Evolutionary conservation across 2,113 vertebrate species (phyloP), one percentile per base, ranked within the genome.

Genomic region (Spea bombifrons): DNA sequence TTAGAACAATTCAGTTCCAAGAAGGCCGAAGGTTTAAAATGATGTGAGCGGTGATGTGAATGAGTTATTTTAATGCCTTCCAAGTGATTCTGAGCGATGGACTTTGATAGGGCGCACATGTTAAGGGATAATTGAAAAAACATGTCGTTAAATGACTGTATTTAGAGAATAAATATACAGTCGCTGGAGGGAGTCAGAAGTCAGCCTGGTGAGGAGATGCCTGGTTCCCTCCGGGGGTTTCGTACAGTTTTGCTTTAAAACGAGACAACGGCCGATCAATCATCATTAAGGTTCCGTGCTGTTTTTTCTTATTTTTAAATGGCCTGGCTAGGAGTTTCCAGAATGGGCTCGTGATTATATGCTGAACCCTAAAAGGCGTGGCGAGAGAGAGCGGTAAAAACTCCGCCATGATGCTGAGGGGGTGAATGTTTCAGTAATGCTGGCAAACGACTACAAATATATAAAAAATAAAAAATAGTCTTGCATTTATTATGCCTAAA

Each of bases 51-150:
- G 90, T 89, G 89, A 93, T 85, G 86, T 89, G 88, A 89, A 92
- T 92, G 92, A 85, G 86, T 90, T 90, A 89, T 86, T 91, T 90
- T 92, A 93, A 92, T 91, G 86, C 88, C 86, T 92, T 93, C 90
- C 92, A 92, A 93, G 90, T 89, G 87, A 87, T 88, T 90, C 89
- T 88, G 90, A 90, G 75, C 89, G 86, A 90, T 93, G 84, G 80
- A 83, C 85, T 89, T 85, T 86, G 85, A 91, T 92, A 91, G 86
- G 83, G 81, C 82, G 80, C 91, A 92, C 88, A 89, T 91, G 89
- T 88, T 86, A 89, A 90, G 83, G 79, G 86, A 86, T 93, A 93
- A 93, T 93, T 90, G 92, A 83, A 93, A 93, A 91, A 93, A 90
- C 85, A 83, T 93, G 90, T 75, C 79, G 81, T 83, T 82, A 89